Base-by-base conservation (phyloP, 2,113 vertebrate genomes). In the Dascyllus trimaculatus region DNA sequence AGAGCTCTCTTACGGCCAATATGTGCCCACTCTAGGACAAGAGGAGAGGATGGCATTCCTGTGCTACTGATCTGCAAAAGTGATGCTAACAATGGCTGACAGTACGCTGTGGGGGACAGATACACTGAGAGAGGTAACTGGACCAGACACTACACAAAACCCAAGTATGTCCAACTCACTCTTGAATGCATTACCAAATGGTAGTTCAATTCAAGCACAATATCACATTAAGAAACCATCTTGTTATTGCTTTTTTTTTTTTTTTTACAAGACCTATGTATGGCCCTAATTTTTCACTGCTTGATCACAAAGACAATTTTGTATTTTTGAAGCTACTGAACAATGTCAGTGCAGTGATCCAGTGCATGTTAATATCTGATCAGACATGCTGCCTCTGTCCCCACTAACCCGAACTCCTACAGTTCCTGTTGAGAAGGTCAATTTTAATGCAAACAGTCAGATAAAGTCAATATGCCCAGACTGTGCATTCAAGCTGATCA, bases 61-160 rank as follows among this genome's bases (percentile, higher is more conserved):
- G 62, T 65, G 78, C 75, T 66, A 74, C 85, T 83, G 82, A 90
- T 79, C 72, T 75, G 71, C 64, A 72, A 35, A 85, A 38, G 53
- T 56, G 65, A 90, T 5, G 60, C 66, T 84, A 80, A 91, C 73
- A 43, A 14, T 62, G 78, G 11, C 78, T 80, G 85, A 86, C 79
- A 75, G 79, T 1, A 14, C 32, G 17, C 63, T 61, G 64, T 46
- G 49, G 45, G 82, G 57, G 24, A 71, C 40, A 26, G 63, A 59
- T 46, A 32, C 40, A 19, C 15, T 2, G 17, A 15, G 54, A 71
- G 32, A 56, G n/a, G 53, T 69, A 60, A 71, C 58, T 19, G 2
- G 46, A 73, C 22, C 38, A 51, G 56, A 18, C 18, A 80, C 35
- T 29, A 66, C 17, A 46, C 19, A 63, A 25, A 60, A 35, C 53